Base-by-base conservation (phyloP, 35 echinoderm and acorn worm species). In the Patiria miniata region DNA sequence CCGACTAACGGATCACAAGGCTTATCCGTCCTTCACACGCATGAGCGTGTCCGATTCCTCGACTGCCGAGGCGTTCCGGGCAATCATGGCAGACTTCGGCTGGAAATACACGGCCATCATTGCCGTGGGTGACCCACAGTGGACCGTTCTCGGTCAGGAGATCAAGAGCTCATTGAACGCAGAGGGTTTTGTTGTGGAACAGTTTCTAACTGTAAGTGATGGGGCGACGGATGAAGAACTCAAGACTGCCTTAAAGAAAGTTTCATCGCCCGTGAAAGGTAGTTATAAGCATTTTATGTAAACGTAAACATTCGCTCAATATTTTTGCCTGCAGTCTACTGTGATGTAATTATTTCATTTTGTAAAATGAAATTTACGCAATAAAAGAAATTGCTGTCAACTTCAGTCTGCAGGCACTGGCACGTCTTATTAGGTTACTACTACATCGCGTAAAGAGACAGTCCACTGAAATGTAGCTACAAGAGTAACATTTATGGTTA, bases 211-310 rank as follows among this genome's bases (percentile, higher is more conserved):
- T 32, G 65, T 73, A 36, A 73, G 21, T 34, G 30, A 6, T 7
- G 65, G 65, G 14, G 65, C 65, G 16, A 5, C 65, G 19, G 26
- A 30, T 26, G 34, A 34, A 14, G 65, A 73, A 73, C 7, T 73
- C 34, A 73, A 26, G 34, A 36, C 8, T 15, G 29, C 26, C 7
- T 73, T 73, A 23, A n/a, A 73, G 15, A 26, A 34, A 26, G 29
- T 73, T 9, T 73, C 26, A 26, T 73, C 65, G 26, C 29, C 65
- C 65, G 65, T 73, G 14, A 73, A 73, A 73, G 65, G 65, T 73
- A 73, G 29, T 47, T 12, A 47, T n/a, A n/a, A n/a, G n/a, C n/a
- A n/a, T n/a, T n/a, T n/a, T n/a, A n/a, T n/a, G n/a, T n/a, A n/a
- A n/a, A n/a, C n/a, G n/a, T n/a, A n/a, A n/a, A n/a, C n/a, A n/a